Evolutionary conservation across 2,797 vertebrate genomes (phyloP).

Genomic region (Natrix natrix): DNA sequence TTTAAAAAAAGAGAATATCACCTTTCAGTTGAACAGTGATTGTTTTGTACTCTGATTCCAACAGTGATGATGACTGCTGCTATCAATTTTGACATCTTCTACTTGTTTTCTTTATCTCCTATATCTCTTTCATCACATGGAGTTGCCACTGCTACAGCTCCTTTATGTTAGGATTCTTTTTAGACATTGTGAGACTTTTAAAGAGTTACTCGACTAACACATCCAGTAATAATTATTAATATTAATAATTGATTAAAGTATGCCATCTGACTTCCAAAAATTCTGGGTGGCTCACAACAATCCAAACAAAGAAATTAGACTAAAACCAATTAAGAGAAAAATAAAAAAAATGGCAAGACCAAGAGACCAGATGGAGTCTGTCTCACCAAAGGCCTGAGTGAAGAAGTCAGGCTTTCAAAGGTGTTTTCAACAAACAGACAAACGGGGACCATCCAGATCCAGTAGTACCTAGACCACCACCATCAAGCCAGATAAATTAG

Average conservation of each 20-base stretch:
- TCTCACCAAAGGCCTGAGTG: neutral
- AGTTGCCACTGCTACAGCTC: neutral
- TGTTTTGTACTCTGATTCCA: neutral
- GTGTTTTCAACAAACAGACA: neutral
- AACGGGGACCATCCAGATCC: neutral
- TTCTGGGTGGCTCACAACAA: neutral
- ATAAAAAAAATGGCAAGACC: neutral
- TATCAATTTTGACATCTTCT: neutral
- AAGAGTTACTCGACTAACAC: neutral
- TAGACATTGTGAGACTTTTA: neutral
- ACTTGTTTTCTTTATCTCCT: neutral
- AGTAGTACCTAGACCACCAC: neutral
- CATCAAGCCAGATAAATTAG: neutral
- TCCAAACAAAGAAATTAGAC: neutral
- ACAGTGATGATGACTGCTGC: neutral
- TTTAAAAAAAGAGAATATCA: neutral
- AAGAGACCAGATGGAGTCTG: neutral
- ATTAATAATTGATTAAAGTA: neutral
- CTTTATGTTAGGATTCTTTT: neutral
- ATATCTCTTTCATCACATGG: neutral
- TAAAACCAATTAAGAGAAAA: neutral
- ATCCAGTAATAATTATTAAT: neutral
- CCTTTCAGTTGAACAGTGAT: neutral
- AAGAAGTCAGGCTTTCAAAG: neutral
- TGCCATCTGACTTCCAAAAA: neutral